These are phyloP conservation scores for Alexandromys fortis DNA, from an alignment of 2,113 vertebrate genomes.

Conservation along the genomic window DNA sequence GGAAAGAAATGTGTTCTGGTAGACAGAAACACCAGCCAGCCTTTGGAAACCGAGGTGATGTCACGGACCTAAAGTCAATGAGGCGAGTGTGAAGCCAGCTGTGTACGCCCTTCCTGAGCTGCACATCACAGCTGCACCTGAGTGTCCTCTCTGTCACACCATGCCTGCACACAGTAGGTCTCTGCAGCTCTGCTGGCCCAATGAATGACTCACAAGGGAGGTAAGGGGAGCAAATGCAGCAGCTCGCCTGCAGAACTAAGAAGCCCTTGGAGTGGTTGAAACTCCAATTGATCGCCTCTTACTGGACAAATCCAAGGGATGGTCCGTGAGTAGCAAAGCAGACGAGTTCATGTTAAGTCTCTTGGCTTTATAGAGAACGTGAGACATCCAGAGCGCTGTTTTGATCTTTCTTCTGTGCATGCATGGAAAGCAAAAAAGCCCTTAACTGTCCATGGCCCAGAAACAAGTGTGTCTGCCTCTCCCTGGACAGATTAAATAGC, in stretches of 20 bases:
- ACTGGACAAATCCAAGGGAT: not conserved
- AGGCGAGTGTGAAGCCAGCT: not conserved
- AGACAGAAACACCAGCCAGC: not conserved
- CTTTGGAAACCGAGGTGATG: conserved; percentile 18
- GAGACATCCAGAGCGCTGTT: conserved; percentile 11
- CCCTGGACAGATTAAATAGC: conserved; percentile 55
- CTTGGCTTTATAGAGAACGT: conserved; percentile 32
- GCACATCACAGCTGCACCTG: fast-evolving
- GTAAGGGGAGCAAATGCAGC: not conserved
- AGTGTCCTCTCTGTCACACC: fast-evolving
- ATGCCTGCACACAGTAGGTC: not conserved
- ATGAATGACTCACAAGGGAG: not conserved
- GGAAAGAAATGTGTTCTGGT: not conserved
- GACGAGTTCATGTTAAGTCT: not conserved
- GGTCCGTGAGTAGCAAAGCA: not conserved
- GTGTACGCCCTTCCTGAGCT: not conserved
- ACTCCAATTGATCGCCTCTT: conserved; percentile 26
- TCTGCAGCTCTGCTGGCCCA: not conserved
- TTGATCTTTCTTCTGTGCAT: conserved; percentile 27
- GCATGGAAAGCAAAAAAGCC: conserved; percentile 39
- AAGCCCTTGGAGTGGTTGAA: conserved; percentile 26
- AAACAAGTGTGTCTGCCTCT: conserved; percentile 51
- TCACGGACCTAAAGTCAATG: not conserved
- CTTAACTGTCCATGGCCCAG: conserved; percentile 53
- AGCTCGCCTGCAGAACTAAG: not conserved